Conservation (phyloP, 2,797 vertebrate species). For the Ctenosaura bakeri region DNA sequence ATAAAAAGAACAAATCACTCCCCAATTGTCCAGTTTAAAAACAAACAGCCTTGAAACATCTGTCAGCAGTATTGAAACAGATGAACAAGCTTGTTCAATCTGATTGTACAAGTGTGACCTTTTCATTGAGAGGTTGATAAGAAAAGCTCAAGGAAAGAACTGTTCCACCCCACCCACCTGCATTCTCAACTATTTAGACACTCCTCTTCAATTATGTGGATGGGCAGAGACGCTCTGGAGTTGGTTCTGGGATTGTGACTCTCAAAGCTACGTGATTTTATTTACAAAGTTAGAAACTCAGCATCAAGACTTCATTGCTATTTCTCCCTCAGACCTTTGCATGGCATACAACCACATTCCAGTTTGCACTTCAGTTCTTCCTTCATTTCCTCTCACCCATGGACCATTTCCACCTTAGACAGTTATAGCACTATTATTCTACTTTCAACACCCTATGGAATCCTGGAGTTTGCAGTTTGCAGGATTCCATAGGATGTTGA, state of each 20-base stretch:
- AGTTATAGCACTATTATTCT: too few species aligned
- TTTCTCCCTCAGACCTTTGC: not conserved
- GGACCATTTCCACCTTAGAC: too few species aligned
- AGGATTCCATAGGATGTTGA: too few species aligned
- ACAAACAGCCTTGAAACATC: constrained; percentile 31
- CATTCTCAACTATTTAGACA: constrained; percentile 13
- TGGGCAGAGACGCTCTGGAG: not conserved
- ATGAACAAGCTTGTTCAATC: constrained; percentile 43
- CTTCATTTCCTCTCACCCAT: not conserved
- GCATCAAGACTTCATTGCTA: not conserved
- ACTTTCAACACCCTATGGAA: too few species aligned
- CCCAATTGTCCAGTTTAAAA: constrained; percentile 25
- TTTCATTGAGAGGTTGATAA: constrained; percentile 47
- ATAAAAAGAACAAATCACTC: constrained; percentile 22
- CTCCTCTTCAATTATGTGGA: constrained; percentile 48
- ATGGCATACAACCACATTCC: too few species aligned
- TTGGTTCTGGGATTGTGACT: not conserved
- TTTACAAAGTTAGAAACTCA: not conserved
- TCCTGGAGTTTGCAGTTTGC: too few species aligned
- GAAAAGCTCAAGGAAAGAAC: constrained; percentile 44
- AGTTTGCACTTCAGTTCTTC: not conserved
- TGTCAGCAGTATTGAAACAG: constrained; percentile 15
- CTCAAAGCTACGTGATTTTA: not conserved
- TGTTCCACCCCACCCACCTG: not conserved
- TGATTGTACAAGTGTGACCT: constrained; percentile 63